A percentile compares a stretch with the other conserved stretches of the same genome.
These are phyloP conservation scores for Rhinoptilus africanus DNA, from an alignment of 2,113 vertebrate genomes.

Conservation along the genomic window DNA sequence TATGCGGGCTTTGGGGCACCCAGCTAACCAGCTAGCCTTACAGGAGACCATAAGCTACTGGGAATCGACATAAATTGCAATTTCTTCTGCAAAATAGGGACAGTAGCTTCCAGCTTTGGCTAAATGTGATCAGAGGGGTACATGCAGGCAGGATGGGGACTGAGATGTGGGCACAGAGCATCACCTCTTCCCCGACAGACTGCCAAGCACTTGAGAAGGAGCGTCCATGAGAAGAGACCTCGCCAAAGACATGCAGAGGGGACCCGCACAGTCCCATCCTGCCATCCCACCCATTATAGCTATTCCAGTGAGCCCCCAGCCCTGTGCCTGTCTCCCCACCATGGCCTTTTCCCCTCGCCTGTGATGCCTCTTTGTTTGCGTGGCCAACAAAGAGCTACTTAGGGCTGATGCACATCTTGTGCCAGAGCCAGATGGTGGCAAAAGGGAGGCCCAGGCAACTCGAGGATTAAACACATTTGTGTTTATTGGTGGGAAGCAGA, in stretches of 20 bases:
- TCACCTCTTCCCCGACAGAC: not conserved
- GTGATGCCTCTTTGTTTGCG: accelerated
- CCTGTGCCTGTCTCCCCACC: too few relatives aligned
- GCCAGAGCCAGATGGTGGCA: not conserved
- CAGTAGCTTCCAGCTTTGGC: not conserved
- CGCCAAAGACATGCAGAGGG: not conserved
- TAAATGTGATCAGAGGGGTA: not conserved
- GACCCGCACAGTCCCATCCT: not conserved
- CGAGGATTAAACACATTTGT: not conserved
- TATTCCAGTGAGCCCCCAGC: not conserved
- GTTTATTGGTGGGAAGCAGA: not conserved
- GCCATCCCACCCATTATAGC: not conserved
- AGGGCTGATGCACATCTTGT: not conserved
- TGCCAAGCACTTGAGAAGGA: not conserved
- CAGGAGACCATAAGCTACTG: not conserved
- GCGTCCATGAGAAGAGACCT: not conserved
- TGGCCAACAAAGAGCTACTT: not conserved
- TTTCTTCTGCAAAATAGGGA: not conserved
- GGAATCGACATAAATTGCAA: accelerated
- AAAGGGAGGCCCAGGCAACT: not conserved
- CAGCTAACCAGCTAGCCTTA: not conserved
- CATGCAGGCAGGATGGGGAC: not conserved
- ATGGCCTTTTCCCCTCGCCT: not conserved
- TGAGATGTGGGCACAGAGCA: not conserved
- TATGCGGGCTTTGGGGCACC: not conserved